These are phyloP conservation scores for Syngnathoides biaculeatus DNA, from an alignment of 2,113 vertebrate species.

Conservation along the genomic window DNA sequence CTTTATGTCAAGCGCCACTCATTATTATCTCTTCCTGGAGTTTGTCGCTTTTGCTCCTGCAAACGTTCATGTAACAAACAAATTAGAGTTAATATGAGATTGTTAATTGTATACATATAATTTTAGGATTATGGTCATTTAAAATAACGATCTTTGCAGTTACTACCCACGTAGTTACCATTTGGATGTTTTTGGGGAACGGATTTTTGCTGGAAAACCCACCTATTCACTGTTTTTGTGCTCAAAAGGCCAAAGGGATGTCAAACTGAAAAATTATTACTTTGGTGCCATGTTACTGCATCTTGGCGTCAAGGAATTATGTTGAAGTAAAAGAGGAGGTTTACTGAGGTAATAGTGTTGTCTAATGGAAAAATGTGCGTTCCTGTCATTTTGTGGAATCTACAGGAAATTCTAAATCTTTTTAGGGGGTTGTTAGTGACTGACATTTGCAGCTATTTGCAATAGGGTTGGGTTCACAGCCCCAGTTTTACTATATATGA, in stretches of 20 bases:
- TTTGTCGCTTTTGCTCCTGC: neutral
- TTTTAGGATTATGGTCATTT: no score
- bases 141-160: no score
- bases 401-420: neutral
- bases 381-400: neutral
- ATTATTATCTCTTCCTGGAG: neutral
- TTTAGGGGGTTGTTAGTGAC: no score
- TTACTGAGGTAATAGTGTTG: neutral
- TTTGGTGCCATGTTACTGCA: neutral
- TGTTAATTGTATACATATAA: neutral
- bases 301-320: neutral
- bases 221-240: neutral
- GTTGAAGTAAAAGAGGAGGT: neutral
- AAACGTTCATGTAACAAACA: neutral
- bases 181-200: no score
- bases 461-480: no score
- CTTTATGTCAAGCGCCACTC: neutral
- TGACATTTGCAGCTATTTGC: no score
- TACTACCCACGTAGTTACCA: no score
- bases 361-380: neutral
- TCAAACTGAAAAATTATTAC: neutral
- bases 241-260: neutral
- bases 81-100: neutral
- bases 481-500: no score
- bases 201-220: no score